These are phyloP conservation scores for Zaprionus africanus DNA, from an alignment of 1,140 invertebrate genomes.

Conservation along the genomic window DNA sequence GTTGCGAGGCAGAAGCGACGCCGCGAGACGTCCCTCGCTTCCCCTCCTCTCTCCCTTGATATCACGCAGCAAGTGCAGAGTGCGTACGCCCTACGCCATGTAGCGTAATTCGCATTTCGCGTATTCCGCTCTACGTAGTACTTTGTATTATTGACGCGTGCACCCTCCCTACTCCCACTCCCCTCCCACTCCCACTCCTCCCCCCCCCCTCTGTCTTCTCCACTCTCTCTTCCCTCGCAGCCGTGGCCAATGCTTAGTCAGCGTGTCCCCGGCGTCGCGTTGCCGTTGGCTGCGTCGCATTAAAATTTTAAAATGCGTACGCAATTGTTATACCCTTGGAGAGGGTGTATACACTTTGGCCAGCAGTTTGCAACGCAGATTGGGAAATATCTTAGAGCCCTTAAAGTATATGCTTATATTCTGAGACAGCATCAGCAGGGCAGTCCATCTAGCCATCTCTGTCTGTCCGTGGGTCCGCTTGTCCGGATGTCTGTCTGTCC, in stretches of 20 bases:
- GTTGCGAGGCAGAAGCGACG: constrained; percentile 3
- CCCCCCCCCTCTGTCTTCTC: neutral
- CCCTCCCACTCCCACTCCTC: neutral
- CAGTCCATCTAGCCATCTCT: too few species aligned
- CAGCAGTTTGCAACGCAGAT: too few species aligned
- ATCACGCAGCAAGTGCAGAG: neutral
- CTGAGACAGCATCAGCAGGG: too few species aligned
- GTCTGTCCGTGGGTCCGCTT: too few species aligned
- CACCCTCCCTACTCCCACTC: neutral
- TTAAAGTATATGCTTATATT: too few species aligned
- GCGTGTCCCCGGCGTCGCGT: constrained; percentile 29
- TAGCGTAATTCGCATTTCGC: constrained; percentile 4
- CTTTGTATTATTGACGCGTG: constrained; percentile 48
- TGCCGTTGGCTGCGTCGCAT: constrained; percentile 53
- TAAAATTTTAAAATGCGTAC: constrained; percentile 74
- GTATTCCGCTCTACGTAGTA: constrained; percentile 15
- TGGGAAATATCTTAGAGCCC: too few species aligned
- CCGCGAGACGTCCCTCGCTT: neutral
- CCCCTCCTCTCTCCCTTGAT: neutral
- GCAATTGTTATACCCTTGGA: constrained; percentile 4
- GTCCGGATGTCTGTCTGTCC: too few species aligned
- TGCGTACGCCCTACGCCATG: constrained; percentile 4
- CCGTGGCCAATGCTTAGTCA: constrained; percentile 40
- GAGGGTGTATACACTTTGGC: too few species aligned
- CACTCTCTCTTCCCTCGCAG: neutral